Evolutionary conservation across 2,113 vertebrate genomes (phyloP).

Genomic region (Chamaetylas fuelleborni): DNA sequence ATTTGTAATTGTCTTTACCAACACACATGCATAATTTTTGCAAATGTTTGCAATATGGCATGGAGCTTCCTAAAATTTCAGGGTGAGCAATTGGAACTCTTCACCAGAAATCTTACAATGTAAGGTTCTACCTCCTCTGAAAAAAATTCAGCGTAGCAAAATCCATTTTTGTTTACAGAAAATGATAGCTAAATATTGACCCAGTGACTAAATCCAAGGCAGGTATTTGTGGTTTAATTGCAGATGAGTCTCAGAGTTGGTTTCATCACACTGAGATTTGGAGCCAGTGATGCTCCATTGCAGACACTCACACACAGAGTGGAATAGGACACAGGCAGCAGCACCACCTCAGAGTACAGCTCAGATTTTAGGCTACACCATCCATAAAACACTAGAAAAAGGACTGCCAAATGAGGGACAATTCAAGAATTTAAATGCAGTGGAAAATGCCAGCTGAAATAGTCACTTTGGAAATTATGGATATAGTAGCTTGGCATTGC

Average conservation of each 20-base stretch:
- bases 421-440: not conserved
- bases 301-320: not conserved
- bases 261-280: not conserved
- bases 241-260: not conserved
- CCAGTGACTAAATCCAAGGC: not conserved
- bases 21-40: not conserved
- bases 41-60: not conserved
- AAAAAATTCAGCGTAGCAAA: not conserved
- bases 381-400: not conserved
- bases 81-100: not conserved
- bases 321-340: not conserved
- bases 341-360: not conserved
- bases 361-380: not conserved
- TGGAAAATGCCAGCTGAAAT: not conserved
- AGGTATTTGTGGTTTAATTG: not conserved
- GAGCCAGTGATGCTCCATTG: not conserved
- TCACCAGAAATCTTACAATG: not conserved
- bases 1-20: not conserved
- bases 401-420: not conserved
- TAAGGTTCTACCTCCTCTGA: not conserved
- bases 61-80: not conserved
- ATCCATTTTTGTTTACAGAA: not conserved
- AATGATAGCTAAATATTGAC: not conserved
- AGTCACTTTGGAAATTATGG: not conserved
- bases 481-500: not conserved